Conservation (phyloP, 2,888 invertebrate species). For the Lepidochitona cinerea region DNA sequence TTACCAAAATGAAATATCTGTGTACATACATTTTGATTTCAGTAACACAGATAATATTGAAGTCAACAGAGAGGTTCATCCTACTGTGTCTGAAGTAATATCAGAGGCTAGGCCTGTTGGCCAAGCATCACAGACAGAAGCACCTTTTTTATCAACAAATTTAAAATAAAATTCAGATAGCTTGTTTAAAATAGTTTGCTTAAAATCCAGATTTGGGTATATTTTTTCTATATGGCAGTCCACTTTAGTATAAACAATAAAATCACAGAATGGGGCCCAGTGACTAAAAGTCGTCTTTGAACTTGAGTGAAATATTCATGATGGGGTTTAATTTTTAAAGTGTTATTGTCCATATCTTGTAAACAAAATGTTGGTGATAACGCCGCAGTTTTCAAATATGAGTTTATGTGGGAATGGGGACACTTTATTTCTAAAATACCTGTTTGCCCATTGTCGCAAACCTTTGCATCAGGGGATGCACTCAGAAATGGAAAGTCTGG, state of each 20-base stretch:
- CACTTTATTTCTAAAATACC: constrained; percentile 28
- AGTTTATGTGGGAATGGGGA: constrained; percentile 16
- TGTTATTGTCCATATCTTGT: background rate
- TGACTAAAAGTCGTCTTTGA: background rate
- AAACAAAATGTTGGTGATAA: background rate
- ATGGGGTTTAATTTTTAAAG: background rate
- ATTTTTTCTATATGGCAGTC: too few relatives aligned
- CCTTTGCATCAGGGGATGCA: constrained; percentile 28
- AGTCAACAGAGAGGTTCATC: too few relatives aligned
- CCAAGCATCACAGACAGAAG: too few relatives aligned
- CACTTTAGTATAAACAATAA: background rate
- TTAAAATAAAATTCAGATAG: too few relatives aligned
- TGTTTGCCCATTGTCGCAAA: constrained; percentile 27
- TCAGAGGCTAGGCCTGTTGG: too few relatives aligned
- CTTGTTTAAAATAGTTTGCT: too few relatives aligned
- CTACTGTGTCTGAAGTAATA: too few relatives aligned
- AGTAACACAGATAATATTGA: too few relatives aligned
- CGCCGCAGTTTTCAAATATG: background rate
- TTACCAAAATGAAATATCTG: too few relatives aligned
- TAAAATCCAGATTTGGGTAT: too few relatives aligned
- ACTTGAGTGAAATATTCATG: background rate
- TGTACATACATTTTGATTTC: too few relatives aligned
- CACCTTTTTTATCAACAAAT: too few relatives aligned
- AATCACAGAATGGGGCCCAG: background rate
- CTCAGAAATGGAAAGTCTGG: constrained; percentile 27